Base-by-base conservation (phyloP, 2,888 invertebrate species). In the Sarcophaga subvicina region DNA sequence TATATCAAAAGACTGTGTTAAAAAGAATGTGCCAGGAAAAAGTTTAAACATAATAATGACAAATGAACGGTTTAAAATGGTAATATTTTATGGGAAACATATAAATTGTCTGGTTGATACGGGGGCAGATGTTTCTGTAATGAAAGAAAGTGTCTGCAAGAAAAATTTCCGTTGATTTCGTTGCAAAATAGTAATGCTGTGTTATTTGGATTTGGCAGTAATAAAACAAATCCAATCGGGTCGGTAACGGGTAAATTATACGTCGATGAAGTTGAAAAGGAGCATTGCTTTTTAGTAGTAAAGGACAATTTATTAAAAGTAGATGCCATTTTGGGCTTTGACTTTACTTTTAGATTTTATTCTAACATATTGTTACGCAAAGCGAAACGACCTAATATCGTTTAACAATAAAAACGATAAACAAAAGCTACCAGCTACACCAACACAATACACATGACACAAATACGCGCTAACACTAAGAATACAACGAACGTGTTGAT, bases 121-220 rank as follows among this genome's bases (percentile, higher is more conserved):
- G 6, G 67, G 67, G 6, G 17, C 67, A 17, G 70, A 70, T 22
- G 47, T 70, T 14, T 49, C 49, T 49, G 8, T 70, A 25, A 70
- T 22, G 4, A 47, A 70, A 54, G 22, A 70, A 22, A 70, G 22
- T 70, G 49, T 70, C 1, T 49, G 14, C 4, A 49, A 12, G 2
- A 14, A 49, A 49, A 12, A 54, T 22, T 79, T n/a, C 63, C 37
- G 14, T 62, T 47, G 67, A 45, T 12, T 27, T 4, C 27, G 6
- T 25, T 22, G n/a, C 4, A 54, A 49, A 12, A 12, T 70, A 17
- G 49, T 25, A 5, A 22, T 8, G 10, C 49, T 2, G 49, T 70
- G 5, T 49, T 70, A 22, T 6, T 4, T 12, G 70, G 70, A 49
- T 5, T 67, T 17, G 67, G 67, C 37, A 45, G 37, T n/a, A 20